Conservation (phyloP, 1,140 invertebrate species). For the Dinoponera quadriceps region DNA sequence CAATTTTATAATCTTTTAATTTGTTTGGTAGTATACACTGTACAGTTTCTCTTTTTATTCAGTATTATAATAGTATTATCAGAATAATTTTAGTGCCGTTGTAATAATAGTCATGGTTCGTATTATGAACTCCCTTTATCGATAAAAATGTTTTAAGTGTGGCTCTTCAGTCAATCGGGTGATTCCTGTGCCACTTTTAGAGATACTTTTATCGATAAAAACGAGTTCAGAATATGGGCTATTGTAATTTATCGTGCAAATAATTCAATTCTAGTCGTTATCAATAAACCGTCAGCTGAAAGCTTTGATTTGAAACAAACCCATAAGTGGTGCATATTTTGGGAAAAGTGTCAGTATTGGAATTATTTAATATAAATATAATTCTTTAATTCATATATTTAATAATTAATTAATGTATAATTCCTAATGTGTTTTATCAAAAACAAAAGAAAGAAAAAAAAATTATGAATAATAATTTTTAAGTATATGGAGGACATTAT, state of each 20-base stretch:
- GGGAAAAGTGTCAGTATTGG: slow-evolving; percentile 78
- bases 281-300: neutral
- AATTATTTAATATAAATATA: slow-evolving; percentile 25
- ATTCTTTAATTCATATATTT: slow-evolving; percentile 1
- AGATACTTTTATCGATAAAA: too few relatives aligned
- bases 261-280: slow-evolving; percentile 30
- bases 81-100: neutral
- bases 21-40: neutral
- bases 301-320: neutral
- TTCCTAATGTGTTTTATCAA: neutral
- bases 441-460: neutral
- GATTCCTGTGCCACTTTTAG: too few relatives aligned
- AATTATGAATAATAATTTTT: neutral
- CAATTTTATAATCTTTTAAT: neutral
- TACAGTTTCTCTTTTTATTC: neutral
- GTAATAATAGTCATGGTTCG: neutral
- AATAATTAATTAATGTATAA: neutral
- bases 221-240: too few relatives aligned
- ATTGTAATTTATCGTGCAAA: neutral
- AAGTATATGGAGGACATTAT: neutral
- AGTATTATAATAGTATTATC: slow-evolving; percentile 9
- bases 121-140: too few relatives aligned
- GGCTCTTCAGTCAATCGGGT: too few relatives aligned
- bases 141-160: too few relatives aligned
- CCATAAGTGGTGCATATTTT: slow-evolving; percentile 24